A percentile compares a stretch with the other conserved stretches of the same genome.
phyloP scores from a whole-genome alignment of 2,113 vertebrate species.

The Eurypyga helias region DNA sequence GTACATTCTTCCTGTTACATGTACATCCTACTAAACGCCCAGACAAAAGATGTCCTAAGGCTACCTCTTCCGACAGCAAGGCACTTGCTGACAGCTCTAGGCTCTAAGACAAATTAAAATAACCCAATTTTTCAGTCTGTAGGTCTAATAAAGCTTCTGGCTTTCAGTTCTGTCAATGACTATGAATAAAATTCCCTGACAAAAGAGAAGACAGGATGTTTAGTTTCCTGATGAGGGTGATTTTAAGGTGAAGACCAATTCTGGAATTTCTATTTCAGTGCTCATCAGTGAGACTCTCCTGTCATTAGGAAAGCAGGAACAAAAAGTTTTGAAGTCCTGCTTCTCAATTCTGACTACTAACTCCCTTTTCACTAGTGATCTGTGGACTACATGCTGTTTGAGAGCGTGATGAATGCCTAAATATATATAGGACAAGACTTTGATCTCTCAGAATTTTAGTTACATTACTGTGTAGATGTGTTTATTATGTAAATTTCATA shows the following conservation, averaged over 20 bases:
- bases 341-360: neutral
- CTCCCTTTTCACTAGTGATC: neutral
- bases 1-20: neutral
- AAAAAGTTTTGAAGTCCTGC: neutral
- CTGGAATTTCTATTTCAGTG: neutral
- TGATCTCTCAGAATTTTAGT: neutral
- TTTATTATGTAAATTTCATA: neutral
- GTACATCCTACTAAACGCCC: neutral
- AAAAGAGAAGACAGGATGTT: neutral
- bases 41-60: conserved; percentile 48
- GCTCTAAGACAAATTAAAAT: conserved; percentile 18
- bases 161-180: conserved; percentile 23
- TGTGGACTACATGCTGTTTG: neutral
- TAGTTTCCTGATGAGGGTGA: conserved; percentile 32
- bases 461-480: neutral
- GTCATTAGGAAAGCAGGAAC: neutral
- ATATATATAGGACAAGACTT: neutral
- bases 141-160: conserved; percentile 35
- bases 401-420: neutral
- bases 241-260: conserved; percentile 24
- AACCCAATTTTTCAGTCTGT: conserved; percentile 41
- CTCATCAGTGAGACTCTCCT: neutral
- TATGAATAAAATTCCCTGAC: conserved; percentile 34
- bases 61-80: conserved; percentile 38
- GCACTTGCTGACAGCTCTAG: neutral